Evolutionary conservation across 2,113 vertebrate species (phyloP).

Genomic region (Chlamydotis undulata): DNA sequence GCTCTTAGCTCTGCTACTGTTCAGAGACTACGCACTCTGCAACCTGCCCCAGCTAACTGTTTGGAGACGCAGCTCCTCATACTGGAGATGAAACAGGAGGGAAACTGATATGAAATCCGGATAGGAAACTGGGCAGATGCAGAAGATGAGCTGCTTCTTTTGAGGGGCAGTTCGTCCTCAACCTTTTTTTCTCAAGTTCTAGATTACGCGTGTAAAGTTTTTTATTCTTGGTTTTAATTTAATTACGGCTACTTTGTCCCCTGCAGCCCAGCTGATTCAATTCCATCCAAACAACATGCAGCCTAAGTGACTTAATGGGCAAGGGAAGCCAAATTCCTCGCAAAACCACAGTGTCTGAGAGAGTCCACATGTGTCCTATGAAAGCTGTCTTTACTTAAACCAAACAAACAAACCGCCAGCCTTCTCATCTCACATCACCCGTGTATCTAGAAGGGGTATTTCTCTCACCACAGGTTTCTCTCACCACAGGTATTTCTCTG

Average conservation of each 20-base stretch:
- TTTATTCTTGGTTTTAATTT: constrained; percentile 35
- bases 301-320: not conserved
- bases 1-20: not conserved
- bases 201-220: not conserved
- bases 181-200: not conserved
- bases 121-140: not conserved
- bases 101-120: not conserved
- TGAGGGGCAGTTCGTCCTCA: not conserved
- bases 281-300: not conserved
- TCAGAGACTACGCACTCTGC: not conserved
- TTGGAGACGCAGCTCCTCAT: not conserved
- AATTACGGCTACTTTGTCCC: not conserved
- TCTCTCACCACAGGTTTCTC: not conserved
- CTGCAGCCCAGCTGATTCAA: constrained; percentile 4
- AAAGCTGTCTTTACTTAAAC: not conserved
- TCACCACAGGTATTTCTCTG: not conserved
- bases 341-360: constrained; percentile 24
- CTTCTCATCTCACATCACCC: not conserved
- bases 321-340: constrained; percentile 37
- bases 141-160: not conserved
- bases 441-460: not conserved
- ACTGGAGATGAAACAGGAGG: not conserved
- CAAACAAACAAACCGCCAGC: not conserved
- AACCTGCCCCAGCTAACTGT: not conserved
- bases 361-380: not conserved